Evolutionary conservation across 2,888 invertebrate genomes (phyloP).

Genomic region (Agriopis leucophaearia): DNA sequence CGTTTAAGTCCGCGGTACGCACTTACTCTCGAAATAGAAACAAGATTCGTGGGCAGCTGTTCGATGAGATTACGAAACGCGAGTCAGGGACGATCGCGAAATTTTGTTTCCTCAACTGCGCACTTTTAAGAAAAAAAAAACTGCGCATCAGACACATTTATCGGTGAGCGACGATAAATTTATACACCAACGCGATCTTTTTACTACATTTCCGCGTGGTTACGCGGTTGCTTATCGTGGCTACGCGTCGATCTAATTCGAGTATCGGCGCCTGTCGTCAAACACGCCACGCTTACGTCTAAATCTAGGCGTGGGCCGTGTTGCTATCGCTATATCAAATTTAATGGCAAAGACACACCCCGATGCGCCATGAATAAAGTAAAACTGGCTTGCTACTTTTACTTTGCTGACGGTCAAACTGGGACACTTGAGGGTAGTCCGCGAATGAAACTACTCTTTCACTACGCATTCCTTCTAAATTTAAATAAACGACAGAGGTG

Average conservation of each 20-base stretch:
- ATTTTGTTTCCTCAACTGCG: slow-evolving; percentile 69
- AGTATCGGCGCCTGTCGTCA: slow-evolving; percentile 76
- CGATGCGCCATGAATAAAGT: slow-evolving; percentile 34
- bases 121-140: slow-evolving; percentile 69
- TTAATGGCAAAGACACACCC: slow-evolving; percentile 55
- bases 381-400: slow-evolving; percentile 6
- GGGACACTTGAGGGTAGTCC: slow-evolving; percentile 13
- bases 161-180: slow-evolving; percentile 77
- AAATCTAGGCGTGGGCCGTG: slow-evolving; percentile 68
- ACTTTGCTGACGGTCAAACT: slow-evolving; percentile 7
- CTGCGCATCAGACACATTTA: slow-evolving; percentile 71
- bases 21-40: slow-evolving; percentile 74
- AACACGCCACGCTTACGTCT: slow-evolving; percentile 69
- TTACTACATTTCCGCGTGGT: slow-evolving; percentile 82
- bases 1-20: slow-evolving; percentile 63
- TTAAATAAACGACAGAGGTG: slow-evolving; percentile 12
- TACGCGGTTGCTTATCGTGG: slow-evolving; percentile 72
- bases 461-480: slow-evolving; percentile 19
- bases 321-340: slow-evolving; percentile 59
- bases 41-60: slow-evolving; percentile 77
- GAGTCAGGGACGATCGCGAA: slow-evolving; percentile 73
- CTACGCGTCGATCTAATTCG: slow-evolving; percentile 77
- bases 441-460: slow-evolving; percentile 11
- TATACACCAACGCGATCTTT: slow-evolving; percentile 79
- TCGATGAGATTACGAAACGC: slow-evolving; percentile 66